A percentile compares a stretch with the other conserved stretches of the same genome.
Conservation (phyloP, 2,113 vertebrate genomes). For the Mobula birostris region DNA sequence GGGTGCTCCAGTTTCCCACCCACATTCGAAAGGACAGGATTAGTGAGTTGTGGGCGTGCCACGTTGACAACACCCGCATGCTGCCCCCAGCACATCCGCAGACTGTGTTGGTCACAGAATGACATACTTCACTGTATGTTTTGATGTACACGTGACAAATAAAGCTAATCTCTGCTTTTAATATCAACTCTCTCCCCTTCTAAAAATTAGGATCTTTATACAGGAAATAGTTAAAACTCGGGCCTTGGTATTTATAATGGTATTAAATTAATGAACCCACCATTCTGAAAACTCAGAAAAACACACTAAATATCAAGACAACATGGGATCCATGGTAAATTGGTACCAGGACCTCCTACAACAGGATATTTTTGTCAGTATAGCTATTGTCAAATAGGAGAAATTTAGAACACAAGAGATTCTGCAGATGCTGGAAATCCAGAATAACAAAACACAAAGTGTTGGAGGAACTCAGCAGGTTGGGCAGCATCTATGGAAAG, state of each 20-base stretch:
- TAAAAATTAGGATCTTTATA: background rate
- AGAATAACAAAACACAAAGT: no score
- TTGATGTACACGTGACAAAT: no score
- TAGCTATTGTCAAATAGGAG: background rate
- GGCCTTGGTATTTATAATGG: background rate
- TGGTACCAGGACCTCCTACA: background rate
- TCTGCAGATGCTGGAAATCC: no score
- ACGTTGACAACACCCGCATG: no score
- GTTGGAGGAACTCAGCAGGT: no score
- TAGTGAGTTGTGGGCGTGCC: no score
- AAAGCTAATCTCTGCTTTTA: background rate
- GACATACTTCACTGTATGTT: no score
- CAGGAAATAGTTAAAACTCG: background rate
- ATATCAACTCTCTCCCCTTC: background rate
- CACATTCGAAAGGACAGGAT: no score
- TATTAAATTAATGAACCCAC: background rate
- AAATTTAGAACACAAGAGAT: background rate
- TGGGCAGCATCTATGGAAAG: no score
- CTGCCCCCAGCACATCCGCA: no score
- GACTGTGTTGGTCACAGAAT: no score
- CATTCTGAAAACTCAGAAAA: background rate
- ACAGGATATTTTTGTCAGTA: background rate
- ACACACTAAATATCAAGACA: background rate
- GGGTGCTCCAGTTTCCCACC: no score
- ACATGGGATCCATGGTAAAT: background rate